These are phyloP conservation scores for Trogon melanurus DNA, from an alignment of 2,113 vertebrate genomes.

Conservation along the genomic window DNA sequence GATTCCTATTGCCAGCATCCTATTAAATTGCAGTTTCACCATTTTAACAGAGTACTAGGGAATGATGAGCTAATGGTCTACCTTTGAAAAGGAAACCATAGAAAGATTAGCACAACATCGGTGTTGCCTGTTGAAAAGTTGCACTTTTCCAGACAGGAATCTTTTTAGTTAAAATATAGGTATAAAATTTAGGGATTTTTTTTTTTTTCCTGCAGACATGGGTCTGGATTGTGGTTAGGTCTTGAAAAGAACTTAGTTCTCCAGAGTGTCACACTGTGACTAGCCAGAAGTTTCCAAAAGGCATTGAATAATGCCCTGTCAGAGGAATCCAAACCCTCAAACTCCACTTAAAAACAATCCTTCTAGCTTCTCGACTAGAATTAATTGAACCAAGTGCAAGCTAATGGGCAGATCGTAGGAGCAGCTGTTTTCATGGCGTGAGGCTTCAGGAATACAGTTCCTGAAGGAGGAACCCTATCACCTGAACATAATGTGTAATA, in stretches of 20 bases:
- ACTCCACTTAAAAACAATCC: background rate
- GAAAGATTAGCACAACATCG: background rate
- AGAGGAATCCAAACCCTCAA: background rate
- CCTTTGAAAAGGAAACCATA: background rate
- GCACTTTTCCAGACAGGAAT: background rate
- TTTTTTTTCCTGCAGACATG: background rate
- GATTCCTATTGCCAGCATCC: background rate
- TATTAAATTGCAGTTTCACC: background rate
- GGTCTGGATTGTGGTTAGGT: background rate
- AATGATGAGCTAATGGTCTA: background rate
- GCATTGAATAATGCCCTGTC: fast-evolving
- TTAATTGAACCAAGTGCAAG: constrained; percentile 21
- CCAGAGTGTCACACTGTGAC: background rate
- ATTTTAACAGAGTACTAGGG: background rate
- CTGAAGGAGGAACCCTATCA: constrained; percentile 50
- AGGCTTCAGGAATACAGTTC: constrained; percentile 34
- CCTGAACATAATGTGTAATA: constrained; percentile 45
- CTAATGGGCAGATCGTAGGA: constrained; percentile 47
- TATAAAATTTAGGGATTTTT: background rate
- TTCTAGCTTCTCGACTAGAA: constrained; percentile 1
- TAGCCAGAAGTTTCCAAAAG: background rate
- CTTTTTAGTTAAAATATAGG: background rate
- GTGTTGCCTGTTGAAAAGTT: background rate
- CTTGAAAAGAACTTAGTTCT: background rate
- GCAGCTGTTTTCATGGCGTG: constrained; percentile 39